Percentiles rank a stretch among this genome's conserved stretches.
phyloP scores from a whole-genome alignment of 2,113 vertebrate species.

The Chionis minor region DNA sequence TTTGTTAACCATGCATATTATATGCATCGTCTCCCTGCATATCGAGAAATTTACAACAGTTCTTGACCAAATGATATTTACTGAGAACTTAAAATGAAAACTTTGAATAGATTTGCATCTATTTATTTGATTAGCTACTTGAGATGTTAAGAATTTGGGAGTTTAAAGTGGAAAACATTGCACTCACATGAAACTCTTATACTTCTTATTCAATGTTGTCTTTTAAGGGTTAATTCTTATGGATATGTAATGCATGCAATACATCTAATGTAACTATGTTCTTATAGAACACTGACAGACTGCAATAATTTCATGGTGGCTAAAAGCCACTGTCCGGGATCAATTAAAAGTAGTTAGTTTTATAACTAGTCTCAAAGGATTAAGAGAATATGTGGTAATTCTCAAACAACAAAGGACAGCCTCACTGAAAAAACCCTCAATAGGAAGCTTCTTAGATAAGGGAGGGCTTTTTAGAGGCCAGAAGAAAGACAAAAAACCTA shows the following conservation, averaged over 20 bases:
- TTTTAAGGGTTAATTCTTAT: not conserved
- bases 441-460: not conserved
- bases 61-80: not conserved
- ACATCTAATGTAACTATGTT: not conserved
- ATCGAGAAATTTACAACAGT: not conserved
- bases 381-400: not conserved
- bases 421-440: not conserved
- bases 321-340: not conserved
- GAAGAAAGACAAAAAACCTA: not conserved
- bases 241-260: not conserved
- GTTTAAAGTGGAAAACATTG: not conserved
- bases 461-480: not conserved
- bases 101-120: not conserved
- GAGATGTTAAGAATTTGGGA: not conserved
- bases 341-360: not conserved
- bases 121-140: not conserved
- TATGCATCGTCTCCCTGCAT: not conserved
- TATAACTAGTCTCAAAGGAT: not conserved
- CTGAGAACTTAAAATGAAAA: not conserved
- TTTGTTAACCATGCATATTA: not conserved
- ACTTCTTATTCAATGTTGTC: not conserved
- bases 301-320: not conserved
- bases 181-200: not conserved
- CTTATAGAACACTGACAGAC: not conserved
- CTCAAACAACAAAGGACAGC: not conserved